Conservation (phyloP, 1,140 invertebrate genomes). For the Saccostrea echinata region DNA sequence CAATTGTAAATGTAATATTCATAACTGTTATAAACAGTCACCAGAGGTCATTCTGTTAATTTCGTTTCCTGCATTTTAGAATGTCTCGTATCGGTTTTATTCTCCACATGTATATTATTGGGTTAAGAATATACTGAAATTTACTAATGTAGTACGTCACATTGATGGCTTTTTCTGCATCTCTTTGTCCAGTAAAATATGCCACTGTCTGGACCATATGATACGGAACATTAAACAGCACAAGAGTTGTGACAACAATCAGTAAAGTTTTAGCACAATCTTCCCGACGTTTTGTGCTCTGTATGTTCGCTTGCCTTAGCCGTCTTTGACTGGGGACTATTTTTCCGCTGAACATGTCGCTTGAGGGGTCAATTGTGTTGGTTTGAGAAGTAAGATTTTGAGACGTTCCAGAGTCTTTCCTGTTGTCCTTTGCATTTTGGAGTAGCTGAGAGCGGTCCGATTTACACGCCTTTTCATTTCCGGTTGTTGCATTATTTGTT, state of each 20-base stretch:
- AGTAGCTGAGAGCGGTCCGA: background rate
- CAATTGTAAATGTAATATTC: too few relatives aligned
- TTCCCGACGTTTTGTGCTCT: background rate
- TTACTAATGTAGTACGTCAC: conserved; percentile 3
- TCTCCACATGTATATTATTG: conserved; percentile 1
- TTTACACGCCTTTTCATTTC: background rate
- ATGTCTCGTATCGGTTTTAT: background rate
- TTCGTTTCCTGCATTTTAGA: background rate
- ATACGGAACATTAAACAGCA: background rate
- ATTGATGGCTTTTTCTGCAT: background rate
- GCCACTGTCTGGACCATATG: background rate
- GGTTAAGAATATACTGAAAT: background rate
- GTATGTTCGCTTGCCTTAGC: background rate
- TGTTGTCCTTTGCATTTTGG: background rate
- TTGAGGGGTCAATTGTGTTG: background rate
- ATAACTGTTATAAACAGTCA: too few relatives aligned
- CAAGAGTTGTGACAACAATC: background rate
- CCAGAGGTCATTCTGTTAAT: background rate
- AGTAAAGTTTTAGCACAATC: conserved; percentile 2
- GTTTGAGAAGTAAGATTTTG: background rate
- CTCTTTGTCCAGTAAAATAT: background rate
- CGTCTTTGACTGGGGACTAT: background rate
- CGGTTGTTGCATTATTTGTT: background rate
- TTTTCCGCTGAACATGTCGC: background rate
- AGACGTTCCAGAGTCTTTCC: background rate